These are phyloP conservation scores for Drosophila testacea DNA, from an alignment of 2,888 invertebrate species.

Conservation along the genomic window DNA sequence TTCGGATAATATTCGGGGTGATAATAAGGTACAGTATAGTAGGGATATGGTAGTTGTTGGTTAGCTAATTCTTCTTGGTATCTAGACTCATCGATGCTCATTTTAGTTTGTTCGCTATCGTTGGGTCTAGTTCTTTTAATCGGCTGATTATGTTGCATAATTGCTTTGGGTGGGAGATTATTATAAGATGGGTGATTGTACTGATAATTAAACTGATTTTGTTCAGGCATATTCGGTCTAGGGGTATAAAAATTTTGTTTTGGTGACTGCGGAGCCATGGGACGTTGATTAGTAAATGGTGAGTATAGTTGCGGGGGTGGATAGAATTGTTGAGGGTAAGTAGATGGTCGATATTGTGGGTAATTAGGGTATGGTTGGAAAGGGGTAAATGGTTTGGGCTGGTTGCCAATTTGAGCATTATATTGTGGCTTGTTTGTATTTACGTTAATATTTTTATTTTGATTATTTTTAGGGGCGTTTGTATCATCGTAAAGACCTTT, in stretches of 20 bases:
- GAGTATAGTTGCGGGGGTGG: slow-evolving; percentile 7
- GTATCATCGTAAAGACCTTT: no score
- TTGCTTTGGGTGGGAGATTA: background rate
- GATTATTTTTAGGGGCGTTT: no score
- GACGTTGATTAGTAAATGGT: slow-evolving; percentile 9
- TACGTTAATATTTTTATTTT: no score
- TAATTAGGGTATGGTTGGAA: no score
- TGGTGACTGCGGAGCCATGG: slow-evolving; percentile 4
- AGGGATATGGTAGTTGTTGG: background rate
- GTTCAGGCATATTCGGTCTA: background rate
- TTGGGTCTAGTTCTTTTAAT: background rate
- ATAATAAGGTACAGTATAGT: background rate
- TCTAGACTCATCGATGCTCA: background rate
- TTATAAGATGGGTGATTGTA: slow-evolving; percentile 6
- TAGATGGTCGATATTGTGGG: no score
- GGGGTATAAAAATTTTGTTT: background rate
- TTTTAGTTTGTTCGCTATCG: slow-evolving; percentile 1
- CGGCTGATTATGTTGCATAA: background rate
- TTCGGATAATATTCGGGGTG: background rate
- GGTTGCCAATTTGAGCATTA: no score
- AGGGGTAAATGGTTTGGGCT: no score
- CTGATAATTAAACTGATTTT: background rate
- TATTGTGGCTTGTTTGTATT: no score
- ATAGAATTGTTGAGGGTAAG: background rate
- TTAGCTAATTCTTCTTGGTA: background rate